phyloP scores from a whole-genome alignment of 1,140 invertebrate species.

The Philopotamus ludificatus region DNA sequence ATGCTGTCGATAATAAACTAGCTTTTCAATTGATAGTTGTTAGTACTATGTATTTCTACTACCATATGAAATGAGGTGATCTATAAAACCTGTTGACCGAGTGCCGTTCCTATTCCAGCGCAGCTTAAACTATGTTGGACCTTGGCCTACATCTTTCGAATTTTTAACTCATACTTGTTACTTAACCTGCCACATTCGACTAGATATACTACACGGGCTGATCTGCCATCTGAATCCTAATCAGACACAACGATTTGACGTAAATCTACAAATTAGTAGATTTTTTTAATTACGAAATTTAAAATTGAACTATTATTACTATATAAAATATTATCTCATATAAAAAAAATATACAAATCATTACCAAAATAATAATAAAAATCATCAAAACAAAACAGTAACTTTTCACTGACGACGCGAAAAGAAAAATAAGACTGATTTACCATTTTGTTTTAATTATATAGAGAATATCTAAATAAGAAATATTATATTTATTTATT shows the following conservation, averaged over 20 bases:
- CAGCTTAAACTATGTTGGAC: slow-evolving; percentile 3
- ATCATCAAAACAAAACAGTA: neutral
- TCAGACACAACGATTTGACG: no score
- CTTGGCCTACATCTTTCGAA: slow-evolving; percentile 16
- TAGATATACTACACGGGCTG: neutral
- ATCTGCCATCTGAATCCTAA: neutral
- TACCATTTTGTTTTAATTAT: no score
- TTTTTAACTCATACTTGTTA: neutral
- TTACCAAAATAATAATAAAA: neutral
- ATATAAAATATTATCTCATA: neutral
- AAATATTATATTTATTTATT: no score
- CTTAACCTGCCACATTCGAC: neutral
- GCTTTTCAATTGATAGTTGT: neutral
- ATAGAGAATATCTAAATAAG: no score
- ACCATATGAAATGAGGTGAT: neutral
- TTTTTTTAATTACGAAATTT: neutral
- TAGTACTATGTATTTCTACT: neutral
- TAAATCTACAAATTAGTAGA: neutral
- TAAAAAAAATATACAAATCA: neutral
- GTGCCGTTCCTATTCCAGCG: neutral
- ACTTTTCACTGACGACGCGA: neutral
- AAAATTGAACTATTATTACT: neutral
- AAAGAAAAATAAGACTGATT: neutral
- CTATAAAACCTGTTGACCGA: slow-evolving; percentile 16
- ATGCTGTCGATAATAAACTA: neutral